phyloP scores from a whole-genome alignment of 2,888 invertebrate species.

The Malthinus seriepunctatus region DNA sequence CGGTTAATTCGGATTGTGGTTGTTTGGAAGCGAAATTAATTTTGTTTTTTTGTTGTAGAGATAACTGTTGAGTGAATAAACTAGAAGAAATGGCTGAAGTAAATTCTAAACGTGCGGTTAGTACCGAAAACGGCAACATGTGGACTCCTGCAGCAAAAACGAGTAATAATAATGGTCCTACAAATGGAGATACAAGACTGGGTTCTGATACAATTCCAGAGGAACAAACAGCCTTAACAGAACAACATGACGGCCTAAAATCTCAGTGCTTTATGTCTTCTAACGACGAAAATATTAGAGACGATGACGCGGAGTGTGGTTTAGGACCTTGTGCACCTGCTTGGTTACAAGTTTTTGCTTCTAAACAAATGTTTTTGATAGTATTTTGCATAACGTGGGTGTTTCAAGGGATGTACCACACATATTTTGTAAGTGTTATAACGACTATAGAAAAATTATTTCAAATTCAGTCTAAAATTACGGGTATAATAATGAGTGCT shows the following conservation, averaged over 20 bases:
- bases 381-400: slow-evolving; percentile 89
- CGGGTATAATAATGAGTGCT: slow-evolving; percentile 86
- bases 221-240: slow-evolving; percentile 49
- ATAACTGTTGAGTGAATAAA: background rate
- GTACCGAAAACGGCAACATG: slow-evolving; percentile 18
- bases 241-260: slow-evolving; percentile 40
- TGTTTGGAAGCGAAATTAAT: background rate
- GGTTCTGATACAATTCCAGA: slow-evolving; percentile 43
- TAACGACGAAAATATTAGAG: slow-evolving; percentile 47
- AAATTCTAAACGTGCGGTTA: background rate
- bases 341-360: slow-evolving; percentile 78
- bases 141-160: slow-evolving; percentile 25
- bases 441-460: slow-evolving; percentile 92
- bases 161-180: slow-evolving; percentile 48
- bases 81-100: background rate
- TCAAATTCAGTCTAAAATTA: slow-evolving; percentile 89
- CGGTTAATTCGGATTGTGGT: too few species aligned
- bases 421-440: slow-evolving; percentile 91
- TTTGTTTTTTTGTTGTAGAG: background rate
- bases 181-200: slow-evolving; percentile 43
- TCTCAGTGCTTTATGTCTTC: slow-evolving; percentile 41
- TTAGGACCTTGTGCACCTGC: slow-evolving; percentile 77
- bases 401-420: slow-evolving; percentile 88
- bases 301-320: slow-evolving; percentile 71
- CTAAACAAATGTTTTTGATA: slow-evolving; percentile 86